Evolutionary conservation across 2,888 invertebrate genomes (phyloP).

Genomic region (Cephalotes varians): DNA sequence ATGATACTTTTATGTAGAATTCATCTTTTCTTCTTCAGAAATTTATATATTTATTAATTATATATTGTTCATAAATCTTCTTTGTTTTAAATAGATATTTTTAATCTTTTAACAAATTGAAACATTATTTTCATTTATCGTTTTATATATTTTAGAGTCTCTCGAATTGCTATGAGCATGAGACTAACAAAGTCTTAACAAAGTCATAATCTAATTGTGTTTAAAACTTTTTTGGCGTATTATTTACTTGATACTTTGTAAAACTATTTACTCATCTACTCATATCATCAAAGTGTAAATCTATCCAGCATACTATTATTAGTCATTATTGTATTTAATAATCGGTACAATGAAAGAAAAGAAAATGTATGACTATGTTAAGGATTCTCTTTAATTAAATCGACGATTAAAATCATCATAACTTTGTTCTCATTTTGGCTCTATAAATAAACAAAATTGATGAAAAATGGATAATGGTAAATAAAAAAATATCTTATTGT

Average conservation of each 20-base stretch:
- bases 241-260: neutral
- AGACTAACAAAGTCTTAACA: neutral
- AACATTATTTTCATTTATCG: constrained; percentile 12
- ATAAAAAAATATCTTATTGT: neutral
- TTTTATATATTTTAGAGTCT: neutral
- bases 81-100: neutral
- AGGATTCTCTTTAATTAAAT: neutral
- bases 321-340: constrained; percentile 12
- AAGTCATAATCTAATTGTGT: constrained; percentile 22
- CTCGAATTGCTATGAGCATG: neutral
- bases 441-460: neutral
- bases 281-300: constrained; percentile 9
- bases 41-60: neutral
- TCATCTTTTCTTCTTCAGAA: neutral
- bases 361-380: neutral
- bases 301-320: neutral
- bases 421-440: neutral
- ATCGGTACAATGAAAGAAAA: neutral
- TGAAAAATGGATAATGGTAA: neutral
- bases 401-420: neutral
- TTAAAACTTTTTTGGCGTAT: constrained; percentile 17
- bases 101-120: neutral
- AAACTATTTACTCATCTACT: constrained; percentile 18
- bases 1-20: neutral
- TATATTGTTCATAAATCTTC: neutral